Base-by-base conservation (phyloP, 2,888 invertebrate genomes). In the Craniophora ligustri region DNA sequence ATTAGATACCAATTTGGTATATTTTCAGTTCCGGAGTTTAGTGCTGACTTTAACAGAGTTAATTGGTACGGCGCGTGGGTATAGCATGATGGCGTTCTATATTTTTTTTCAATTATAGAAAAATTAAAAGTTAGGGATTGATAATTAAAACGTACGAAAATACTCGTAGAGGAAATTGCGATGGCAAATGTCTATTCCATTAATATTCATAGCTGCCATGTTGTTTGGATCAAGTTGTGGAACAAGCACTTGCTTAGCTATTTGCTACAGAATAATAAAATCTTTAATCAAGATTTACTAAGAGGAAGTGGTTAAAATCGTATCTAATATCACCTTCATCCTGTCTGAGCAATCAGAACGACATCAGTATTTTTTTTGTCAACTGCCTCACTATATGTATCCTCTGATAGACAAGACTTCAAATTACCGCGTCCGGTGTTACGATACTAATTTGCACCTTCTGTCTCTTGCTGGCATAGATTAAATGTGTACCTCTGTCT, bases 371-470 rank as follows among this genome's bases (percentile, higher is more conserved):
- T 18, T 2, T 67, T 67, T 74, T 71, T 72, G 62, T 74, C 58
- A 53, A 18, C 56, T 47, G 30, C 36, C 35, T 59, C 51, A 59
- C 45, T 26, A 39, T 55, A 51, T 56, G 61, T 60, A 48, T 71
- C 74, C 58, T 67, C 32, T 21, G 14, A 67, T 56, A 49, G 58
- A 60, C 63, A 48, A 55, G 59, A 46, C 53, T 54, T 53, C 36
- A 55, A 72, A 75, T 74, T 72, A 75, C 55, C 26, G 30, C 69
- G 59, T 72, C 69, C 75, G 75, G 57, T 65, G 58, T 44, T 66
- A 54, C 31, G 46, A 41, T 38, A 23, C 42, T 60, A 65, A 62
- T 59, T 51, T 47, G 36, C 38, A n/a, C 11, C 15, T 50, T 35
- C 18, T 11, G 2, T 53, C 61, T 41, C 49, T 36, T 30, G 60